These are phyloP conservation scores for Tyto alba DNA, from an alignment of 2,113 vertebrate species.

Conservation along the genomic window DNA sequence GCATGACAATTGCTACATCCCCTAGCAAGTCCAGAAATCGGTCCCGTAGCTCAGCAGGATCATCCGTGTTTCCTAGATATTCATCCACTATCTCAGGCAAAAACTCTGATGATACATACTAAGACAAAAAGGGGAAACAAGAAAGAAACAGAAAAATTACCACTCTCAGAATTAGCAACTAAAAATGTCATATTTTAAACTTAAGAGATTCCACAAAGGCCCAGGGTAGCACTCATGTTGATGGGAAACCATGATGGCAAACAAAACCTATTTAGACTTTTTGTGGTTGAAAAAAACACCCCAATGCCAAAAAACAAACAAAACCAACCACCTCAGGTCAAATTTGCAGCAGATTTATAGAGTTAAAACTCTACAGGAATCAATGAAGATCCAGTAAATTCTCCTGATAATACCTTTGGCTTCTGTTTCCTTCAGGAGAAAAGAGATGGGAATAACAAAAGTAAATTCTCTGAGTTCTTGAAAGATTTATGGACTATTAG, in stretches of 20 bases:
- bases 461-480: background rate
- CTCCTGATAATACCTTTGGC: background rate
- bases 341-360: background rate
- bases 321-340: background rate
- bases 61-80: constrained; percentile 68
- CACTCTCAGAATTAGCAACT: background rate
- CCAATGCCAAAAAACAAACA: background rate
- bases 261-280: background rate
- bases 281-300: background rate
- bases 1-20: constrained; percentile 70
- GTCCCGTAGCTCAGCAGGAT: constrained; percentile 65
- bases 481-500: background rate
- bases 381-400: background rate
- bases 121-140: background rate
- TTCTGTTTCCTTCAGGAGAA: background rate
- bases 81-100: constrained; percentile 50
- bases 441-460: background rate
- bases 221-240: background rate
- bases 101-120: constrained; percentile 4
- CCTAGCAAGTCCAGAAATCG: constrained; percentile 70
- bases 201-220: background rate
- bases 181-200: background rate
- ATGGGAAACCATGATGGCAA: background rate
- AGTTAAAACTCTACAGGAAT: background rate
- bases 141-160: background rate